Percentiles rank a stretch among this genome's conserved stretches.
phyloP scores from a whole-genome alignment of 1,140 invertebrate species.

The Mactra quadrangularis region DNA sequence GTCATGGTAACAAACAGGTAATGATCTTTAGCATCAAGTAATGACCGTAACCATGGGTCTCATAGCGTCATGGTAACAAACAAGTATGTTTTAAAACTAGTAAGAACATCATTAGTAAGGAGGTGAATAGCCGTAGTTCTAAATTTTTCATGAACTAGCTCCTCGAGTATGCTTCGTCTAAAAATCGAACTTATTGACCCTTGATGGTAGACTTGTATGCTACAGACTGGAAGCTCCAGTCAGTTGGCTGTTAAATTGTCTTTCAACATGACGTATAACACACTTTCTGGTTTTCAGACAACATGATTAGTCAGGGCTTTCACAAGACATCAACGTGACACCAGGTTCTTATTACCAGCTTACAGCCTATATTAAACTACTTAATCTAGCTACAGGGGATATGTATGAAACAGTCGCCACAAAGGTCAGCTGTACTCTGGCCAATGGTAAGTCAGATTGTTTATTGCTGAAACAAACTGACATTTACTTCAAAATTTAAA shows the following conservation, averaged over 20 bases:
- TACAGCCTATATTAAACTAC: constrained; percentile 5
- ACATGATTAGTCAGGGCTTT: background rate
- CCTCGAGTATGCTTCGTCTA: too few relatives aligned
- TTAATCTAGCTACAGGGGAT: background rate
- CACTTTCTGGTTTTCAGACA: background rate
- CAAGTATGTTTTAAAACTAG: background rate
- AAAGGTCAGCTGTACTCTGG: background rate
- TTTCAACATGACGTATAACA: too few relatives aligned
- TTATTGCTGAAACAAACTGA: background rate
- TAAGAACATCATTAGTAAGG: too few relatives aligned
- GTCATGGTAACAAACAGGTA: too few relatives aligned
- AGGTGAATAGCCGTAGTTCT: too few relatives aligned
- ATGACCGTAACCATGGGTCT: background rate
- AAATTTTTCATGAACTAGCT: too few relatives aligned
- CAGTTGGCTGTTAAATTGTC: too few relatives aligned
- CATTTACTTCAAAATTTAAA: background rate
- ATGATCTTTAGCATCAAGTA: constrained; percentile 1
- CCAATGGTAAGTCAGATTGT: constrained; percentile 16
- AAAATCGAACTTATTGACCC: too few relatives aligned
- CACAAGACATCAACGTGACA: background rate
- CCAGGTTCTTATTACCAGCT: background rate
- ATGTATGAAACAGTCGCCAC: background rate
- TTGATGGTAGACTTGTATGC: too few relatives aligned
- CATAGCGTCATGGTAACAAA: constrained; percentile 16
- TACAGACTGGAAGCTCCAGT: too few relatives aligned